Percentiles rank a stretch among this genome's conserved stretches.
phyloP scores from a whole-genome alignment of 2,797 vertebrate genomes.

The Etheostoma perlongum region DNA sequence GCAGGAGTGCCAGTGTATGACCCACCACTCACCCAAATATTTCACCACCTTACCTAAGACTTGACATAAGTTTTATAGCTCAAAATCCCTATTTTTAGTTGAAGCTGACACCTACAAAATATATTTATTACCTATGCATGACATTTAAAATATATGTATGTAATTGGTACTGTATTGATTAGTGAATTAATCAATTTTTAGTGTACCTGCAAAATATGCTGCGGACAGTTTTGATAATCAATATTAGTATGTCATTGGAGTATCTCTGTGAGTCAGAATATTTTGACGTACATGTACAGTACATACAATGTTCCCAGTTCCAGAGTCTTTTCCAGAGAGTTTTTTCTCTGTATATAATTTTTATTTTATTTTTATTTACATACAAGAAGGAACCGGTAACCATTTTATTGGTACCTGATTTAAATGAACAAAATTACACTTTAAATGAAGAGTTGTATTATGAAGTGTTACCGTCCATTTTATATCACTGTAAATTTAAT shows the following conservation, averaged over 20 bases:
- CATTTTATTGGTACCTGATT: neutral
- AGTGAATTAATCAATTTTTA: neutral
- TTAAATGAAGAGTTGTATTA: neutral
- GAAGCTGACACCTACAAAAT: neutral
- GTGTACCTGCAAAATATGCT: neutral
- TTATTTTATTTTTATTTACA: neutral
- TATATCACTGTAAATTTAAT: neutral
- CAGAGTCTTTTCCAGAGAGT: neutral
- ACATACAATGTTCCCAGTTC: neutral
- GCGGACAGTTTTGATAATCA: neutral
- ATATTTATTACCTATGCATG: conserved; percentile 1
- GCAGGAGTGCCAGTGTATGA: conserved; percentile 43
- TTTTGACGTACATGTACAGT: neutral
- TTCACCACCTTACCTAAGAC: conserved; percentile 40
- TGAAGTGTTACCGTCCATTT: neutral
- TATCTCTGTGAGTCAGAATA: neutral
- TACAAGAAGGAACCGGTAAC: neutral
- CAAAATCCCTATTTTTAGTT: conserved; percentile 14
- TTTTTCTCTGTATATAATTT: neutral
- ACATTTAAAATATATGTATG: neutral
- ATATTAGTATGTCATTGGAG: neutral
- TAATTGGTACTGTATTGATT: conserved; percentile 7
- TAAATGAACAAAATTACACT: neutral
- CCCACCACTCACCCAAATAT: conserved; percentile 47
- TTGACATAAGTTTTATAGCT: neutral